These are phyloP conservation scores for Glaucidium brasilianum DNA, from an alignment of 2,113 vertebrate species.

Conservation along the genomic window DNA sequence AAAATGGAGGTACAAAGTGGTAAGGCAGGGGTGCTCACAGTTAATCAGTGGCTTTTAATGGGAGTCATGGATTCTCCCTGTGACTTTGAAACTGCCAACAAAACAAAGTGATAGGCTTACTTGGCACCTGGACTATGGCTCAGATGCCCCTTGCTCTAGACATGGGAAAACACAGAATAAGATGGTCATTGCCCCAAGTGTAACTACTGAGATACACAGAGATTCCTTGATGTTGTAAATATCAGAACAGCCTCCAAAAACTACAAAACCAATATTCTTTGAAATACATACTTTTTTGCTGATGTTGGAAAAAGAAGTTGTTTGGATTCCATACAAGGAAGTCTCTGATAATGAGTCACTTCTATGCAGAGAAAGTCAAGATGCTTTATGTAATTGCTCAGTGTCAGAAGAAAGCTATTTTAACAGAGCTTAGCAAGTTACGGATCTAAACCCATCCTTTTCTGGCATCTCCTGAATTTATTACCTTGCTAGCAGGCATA, in stretches of 20 bases:
- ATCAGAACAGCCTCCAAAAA: neutral
- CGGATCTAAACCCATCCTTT: neutral
- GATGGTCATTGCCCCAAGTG: neutral
- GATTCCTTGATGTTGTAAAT: neutral
- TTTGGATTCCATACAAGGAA: neutral
- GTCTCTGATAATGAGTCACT: neutral
- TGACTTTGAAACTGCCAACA: neutral
- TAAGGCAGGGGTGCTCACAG: neutral
- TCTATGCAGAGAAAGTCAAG: neutral
- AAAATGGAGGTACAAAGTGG: neutral
- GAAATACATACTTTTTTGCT: neutral
- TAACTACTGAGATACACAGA: neutral
- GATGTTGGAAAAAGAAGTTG: neutral
- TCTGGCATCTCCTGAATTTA: neutral
- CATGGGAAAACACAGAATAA: neutral
- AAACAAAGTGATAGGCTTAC: neutral
- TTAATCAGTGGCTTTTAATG: neutral
- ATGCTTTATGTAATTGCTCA: neutral
- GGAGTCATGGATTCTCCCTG: neutral
- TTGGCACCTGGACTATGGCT: neutral
- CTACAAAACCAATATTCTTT: neutral
- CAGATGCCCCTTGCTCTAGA: neutral
- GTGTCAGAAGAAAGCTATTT: neutral
- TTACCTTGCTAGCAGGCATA: neutral
- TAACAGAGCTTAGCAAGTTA: neutral